These are phyloP conservation scores for Saguinus midas DNA, from an alignment of 2,113 vertebrate species.

Conservation along the genomic window DNA sequence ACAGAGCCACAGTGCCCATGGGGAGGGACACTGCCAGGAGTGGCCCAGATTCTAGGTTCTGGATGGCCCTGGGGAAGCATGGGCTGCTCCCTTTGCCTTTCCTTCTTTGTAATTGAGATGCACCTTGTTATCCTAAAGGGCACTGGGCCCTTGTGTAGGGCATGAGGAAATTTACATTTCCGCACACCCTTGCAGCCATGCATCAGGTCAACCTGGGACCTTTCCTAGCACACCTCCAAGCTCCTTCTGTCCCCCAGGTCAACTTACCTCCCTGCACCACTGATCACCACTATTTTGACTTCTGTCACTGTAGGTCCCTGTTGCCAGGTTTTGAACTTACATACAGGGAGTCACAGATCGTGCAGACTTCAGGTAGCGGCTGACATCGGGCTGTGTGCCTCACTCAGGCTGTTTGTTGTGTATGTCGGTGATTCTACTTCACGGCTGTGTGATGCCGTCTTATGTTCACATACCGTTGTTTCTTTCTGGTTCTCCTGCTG, in stretches of 20 bases:
- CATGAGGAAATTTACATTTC: fast-evolving
- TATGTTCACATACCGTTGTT: neutral
- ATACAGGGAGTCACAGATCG: neutral
- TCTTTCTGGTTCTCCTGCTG: neutral
- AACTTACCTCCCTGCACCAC: too few relatives aligned
- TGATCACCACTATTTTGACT: neutral
- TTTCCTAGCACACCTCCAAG: fast-evolving
- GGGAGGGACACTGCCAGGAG: neutral
- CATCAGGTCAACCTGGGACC: too few relatives aligned
- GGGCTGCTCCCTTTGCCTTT: neutral
- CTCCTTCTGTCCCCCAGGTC: neutral
- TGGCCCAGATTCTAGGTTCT: neutral
- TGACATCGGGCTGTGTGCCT: neutral
- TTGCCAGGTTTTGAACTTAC: neutral
- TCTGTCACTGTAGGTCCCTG: neutral
- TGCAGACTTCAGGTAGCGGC: fast-evolving
- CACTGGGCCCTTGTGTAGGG: neutral
- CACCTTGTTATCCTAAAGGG: neutral
- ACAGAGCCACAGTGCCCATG: neutral
- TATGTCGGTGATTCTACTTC: too few relatives aligned
- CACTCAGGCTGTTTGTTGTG: neutral
- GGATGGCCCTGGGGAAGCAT: neutral
- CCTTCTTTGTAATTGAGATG: neutral
- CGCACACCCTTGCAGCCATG: neutral
- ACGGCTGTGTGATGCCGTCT: neutral